phyloP scores from a whole-genome alignment of 2,888 invertebrate species.

The Mongoloraphidia duomilia region DNA sequence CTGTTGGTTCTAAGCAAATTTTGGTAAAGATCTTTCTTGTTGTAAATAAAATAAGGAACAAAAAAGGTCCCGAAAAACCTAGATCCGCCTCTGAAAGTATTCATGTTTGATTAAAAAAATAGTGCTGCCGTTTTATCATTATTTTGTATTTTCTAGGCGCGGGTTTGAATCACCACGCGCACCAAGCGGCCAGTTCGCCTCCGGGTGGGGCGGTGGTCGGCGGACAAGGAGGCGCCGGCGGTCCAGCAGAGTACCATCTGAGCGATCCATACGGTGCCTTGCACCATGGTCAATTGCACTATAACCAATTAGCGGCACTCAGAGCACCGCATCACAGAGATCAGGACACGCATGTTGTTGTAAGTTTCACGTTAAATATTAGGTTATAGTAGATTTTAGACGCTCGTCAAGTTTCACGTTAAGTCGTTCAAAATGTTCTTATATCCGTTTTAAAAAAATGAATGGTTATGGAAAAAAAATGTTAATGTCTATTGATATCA shows the following conservation, averaged over 20 bases:
- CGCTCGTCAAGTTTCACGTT: background rate
- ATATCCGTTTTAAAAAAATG: too few relatives aligned
- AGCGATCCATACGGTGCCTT: constrained; percentile 7
- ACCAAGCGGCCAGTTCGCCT: constrained; percentile 1
- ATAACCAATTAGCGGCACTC: constrained; percentile 32
- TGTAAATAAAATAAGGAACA: too few relatives aligned
- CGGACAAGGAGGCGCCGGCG: constrained; percentile 6
- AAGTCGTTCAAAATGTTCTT: too few relatives aligned
- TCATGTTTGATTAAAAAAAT: too few relatives aligned
- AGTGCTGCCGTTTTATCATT: too few relatives aligned
- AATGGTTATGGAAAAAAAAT: too few relatives aligned
- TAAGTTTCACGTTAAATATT: background rate
- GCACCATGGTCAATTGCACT: constrained; percentile 18
- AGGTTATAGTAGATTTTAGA: background rate
- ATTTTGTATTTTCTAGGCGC: background rate
- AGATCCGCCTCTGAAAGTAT: too few relatives aligned
- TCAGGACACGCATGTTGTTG: constrained; percentile 5
- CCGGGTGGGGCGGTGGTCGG: constrained; percentile 10
- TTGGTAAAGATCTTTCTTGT: too few relatives aligned
- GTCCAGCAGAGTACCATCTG: constrained; percentile 4
- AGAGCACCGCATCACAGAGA: constrained; percentile 23
- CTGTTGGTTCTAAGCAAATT: too few relatives aligned
- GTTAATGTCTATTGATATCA: too few relatives aligned
- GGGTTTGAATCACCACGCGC: too few relatives aligned
- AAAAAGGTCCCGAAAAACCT: too few relatives aligned